A percentile compares a stretch with the other conserved stretches of the same genome.
These are phyloP conservation scores for Phrynosoma blainvillii DNA, from an alignment of 2,113 vertebrate genomes.

Conservation along the genomic window DNA sequence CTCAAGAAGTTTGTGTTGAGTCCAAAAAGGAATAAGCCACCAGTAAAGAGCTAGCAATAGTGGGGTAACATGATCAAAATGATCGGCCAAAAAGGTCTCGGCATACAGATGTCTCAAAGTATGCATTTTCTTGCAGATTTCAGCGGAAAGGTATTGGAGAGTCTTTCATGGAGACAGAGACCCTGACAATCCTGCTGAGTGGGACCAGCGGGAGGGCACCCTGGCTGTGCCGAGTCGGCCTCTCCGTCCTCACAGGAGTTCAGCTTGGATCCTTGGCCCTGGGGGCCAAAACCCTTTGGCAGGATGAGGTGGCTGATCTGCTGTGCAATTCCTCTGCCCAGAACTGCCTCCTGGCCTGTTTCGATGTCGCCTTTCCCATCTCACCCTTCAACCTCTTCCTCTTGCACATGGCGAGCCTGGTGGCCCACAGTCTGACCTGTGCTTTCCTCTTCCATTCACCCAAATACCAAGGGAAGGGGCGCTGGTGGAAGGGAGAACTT, in stretches of 20 bases:
- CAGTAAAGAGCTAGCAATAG: too few relatives aligned
- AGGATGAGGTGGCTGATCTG: conserved; percentile 30
- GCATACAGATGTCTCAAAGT: background rate
- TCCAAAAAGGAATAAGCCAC: too few relatives aligned
- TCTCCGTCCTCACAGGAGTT: background rate
- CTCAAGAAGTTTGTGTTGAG: too few relatives aligned
- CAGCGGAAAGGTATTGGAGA: background rate
- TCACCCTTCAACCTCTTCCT: conserved; percentile 48
- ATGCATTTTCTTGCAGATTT: background rate
- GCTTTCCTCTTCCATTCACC: background rate
- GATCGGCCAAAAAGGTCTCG: too few relatives aligned
- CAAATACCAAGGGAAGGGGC: background rate
- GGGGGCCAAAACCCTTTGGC: conserved; percentile 36
- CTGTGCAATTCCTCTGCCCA: conserved; percentile 1
- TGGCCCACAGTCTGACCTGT: conserved; percentile 16
- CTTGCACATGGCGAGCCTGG: conserved; percentile 21
- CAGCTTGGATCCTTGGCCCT: conserved; percentile 7
- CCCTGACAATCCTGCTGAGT: conserved; percentile 1
- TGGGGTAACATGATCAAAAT: too few relatives aligned
- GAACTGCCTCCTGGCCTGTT: conserved; percentile 36
- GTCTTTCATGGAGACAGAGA: background rate
- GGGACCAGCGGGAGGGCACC: background rate
- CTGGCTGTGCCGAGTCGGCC: background rate
- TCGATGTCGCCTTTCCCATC: conserved; percentile 28
- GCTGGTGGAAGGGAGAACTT: background rate